Percentiles rank a stretch among this genome's conserved stretches.
Evolutionary conservation across 2,888 invertebrate species (phyloP).

Genomic region (Adelognathus sp.): DNA sequence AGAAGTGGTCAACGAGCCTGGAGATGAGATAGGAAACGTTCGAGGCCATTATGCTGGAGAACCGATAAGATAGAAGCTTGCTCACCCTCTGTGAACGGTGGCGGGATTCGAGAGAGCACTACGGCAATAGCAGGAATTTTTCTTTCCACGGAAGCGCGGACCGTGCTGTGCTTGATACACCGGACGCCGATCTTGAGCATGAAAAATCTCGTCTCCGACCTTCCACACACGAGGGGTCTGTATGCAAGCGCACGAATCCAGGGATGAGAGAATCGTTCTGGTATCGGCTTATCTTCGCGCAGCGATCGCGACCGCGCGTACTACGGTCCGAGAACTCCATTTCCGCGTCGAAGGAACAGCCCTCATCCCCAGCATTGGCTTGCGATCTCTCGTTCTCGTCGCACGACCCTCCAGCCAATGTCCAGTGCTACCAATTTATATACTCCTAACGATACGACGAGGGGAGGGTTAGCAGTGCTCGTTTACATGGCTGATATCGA

Average conservation of each 20-base stretch:
- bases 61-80: slow-evolving; percentile 58
- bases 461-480: slow-evolving; percentile 69
- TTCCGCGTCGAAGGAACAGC: slow-evolving; percentile 76
- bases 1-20: slow-evolving; percentile 46
- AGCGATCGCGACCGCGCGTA: slow-evolving; percentile 72
- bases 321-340: slow-evolving; percentile 78
- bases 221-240: slow-evolving; percentile 54
- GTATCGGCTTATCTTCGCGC: slow-evolving; percentile 76
- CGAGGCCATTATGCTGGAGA: slow-evolving; percentile 53
- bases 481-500: slow-evolving; percentile 75
- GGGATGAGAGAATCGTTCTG: slow-evolving; percentile 37
- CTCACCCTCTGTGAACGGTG: slow-evolving; percentile 20
- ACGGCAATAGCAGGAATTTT: slow-evolving; percentile 19
- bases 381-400: slow-evolving; percentile 4
- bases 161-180: slow-evolving; percentile 74
- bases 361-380: slow-evolving; percentile 7
- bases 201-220: slow-evolving; percentile 79
- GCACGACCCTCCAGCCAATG: slow-evolving; percentile 59
- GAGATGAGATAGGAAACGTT: slow-evolving; percentile 57
- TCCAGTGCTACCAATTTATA: slow-evolving; percentile 75
- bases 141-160: slow-evolving; percentile 23
- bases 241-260: slow-evolving; percentile 13
- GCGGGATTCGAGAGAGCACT: slow-evolving; percentile 18
- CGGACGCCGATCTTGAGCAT: slow-evolving; percentile 77
- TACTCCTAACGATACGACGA: slow-evolving; percentile 75